A percentile compares a stretch with the other conserved stretches of the same genome.
Conservation (phyloP, 2,113 vertebrate species). For the Clarias magur region DNA sequence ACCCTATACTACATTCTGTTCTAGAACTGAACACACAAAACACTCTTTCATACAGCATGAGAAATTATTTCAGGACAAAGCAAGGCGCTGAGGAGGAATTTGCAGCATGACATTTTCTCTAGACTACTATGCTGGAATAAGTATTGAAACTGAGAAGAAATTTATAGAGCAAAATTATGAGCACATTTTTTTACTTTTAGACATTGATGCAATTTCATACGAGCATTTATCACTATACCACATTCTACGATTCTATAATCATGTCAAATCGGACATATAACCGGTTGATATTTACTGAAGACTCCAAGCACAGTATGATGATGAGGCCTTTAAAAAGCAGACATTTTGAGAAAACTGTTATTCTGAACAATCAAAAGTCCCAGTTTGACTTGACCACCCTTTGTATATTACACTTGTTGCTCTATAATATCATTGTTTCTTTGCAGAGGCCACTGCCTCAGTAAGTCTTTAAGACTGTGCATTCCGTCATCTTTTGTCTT, state of each 20-base stretch:
- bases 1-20: background rate
- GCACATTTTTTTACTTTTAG: background rate
- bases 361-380: too few species aligned
- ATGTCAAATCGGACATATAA: too few species aligned
- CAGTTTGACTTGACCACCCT: too few species aligned
- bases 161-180: background rate
- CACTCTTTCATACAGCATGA: slow-evolving; percentile 12
- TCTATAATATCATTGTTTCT: background rate
- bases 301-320: too few species aligned
- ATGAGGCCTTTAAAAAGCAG: too few species aligned
- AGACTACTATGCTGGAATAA: background rate
- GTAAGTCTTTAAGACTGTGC: slow-evolving; percentile 22
- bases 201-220: background rate
- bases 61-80: slow-evolving; percentile 26
- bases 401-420: background rate
- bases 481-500: slow-evolving; percentile 34
- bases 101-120: slow-evolving; percentile 9
- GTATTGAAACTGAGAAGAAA: background rate
- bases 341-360: too few species aligned
- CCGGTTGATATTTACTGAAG: too few species aligned
- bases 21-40: background rate
- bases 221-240: background rate
- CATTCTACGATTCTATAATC: background rate
- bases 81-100: background rate
- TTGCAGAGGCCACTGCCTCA: background rate